Percentiles rank a stretch among this genome's conserved stretches.
Evolutionary conservation across 1,140 invertebrate species (phyloP).

Genomic region (Colletes latitarsis): DNA sequence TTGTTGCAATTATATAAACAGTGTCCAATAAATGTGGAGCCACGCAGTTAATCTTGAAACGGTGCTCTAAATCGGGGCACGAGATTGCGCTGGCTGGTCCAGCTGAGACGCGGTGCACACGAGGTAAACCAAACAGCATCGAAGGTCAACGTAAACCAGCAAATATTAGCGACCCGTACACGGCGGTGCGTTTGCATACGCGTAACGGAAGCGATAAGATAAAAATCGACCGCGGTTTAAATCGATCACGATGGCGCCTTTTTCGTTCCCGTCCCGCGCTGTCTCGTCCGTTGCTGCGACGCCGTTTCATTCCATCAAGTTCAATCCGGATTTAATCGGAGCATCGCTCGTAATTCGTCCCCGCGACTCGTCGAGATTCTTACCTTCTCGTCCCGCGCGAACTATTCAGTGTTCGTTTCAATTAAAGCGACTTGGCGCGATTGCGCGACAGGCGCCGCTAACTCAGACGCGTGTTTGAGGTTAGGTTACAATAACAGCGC

Average conservation of each 20-base stretch:
- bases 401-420: neutral
- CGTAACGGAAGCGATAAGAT: slow-evolving; percentile 27
- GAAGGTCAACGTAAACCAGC: slow-evolving; percentile 30
- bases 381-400: neutral
- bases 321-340: slow-evolving; percentile 27
- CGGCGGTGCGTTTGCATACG: neutral
- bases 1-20: no score
- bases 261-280: no score
- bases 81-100: neutral
- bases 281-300: neutral
- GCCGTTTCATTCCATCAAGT: neutral
- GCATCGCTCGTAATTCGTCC: slow-evolving; percentile 6
- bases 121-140: slow-evolving; percentile 9
- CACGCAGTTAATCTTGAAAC: no score
- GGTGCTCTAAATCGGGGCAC: neutral
- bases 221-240: slow-evolving; percentile 12
- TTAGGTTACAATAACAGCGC: no score
- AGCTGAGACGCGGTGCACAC: neutral
- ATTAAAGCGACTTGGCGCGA: slow-evolving; percentile 19
- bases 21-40: no score
- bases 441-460: neutral
- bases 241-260: slow-evolving; percentile 25
- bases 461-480: no score
- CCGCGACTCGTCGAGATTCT: neutral
- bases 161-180: slow-evolving; percentile 31